Evolutionary conservation across 2,113 vertebrate genomes (phyloP).

Genomic region (Thunnus maccoyii): DNA sequence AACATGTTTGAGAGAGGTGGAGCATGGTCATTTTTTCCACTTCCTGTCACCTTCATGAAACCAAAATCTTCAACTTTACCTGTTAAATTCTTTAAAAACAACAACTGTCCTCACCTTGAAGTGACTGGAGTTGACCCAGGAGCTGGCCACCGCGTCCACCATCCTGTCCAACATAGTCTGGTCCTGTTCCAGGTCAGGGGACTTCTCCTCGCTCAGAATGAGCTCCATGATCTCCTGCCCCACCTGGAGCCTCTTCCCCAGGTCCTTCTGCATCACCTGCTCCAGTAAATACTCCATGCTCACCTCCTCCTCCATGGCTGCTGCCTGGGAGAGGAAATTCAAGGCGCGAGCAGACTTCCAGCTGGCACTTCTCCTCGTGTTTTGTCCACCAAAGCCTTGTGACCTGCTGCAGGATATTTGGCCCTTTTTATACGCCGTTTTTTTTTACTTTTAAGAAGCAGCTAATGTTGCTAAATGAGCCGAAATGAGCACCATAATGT

Average conservation of each 20-base stretch:
- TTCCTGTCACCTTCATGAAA: neutral
- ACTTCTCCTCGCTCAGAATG: conserved; percentile 90
- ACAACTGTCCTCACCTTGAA: conserved; percentile 90
- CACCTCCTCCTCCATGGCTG: conserved; percentile 87
- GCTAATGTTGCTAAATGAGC: conserved; percentile 17
- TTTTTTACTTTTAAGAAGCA: neutral
- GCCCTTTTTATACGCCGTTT: neutral
- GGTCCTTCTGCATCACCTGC: conserved; percentile 94
- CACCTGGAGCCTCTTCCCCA: conserved; percentile 92
- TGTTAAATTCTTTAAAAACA: too few species aligned
- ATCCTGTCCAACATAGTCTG: conserved; percentile 93
- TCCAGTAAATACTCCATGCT: conserved; percentile 92
- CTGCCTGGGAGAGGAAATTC: neutral
- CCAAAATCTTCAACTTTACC: too few species aligned
- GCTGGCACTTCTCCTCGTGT: neutral
- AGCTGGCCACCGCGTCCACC: conserved; percentile 93
- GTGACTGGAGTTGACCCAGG: conserved; percentile 98
- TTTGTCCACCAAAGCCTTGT: neutral
- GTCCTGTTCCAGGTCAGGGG: conserved; percentile 92
- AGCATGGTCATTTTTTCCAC: neutral
- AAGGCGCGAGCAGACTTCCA: neutral
- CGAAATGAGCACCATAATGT: conserved; percentile 2
- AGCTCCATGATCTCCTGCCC: conserved; percentile 94
- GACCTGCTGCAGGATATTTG: conserved; percentile 7
- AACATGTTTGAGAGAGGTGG: neutral